Percentiles rank a stretch among this genome's conserved stretches.
These are phyloP conservation scores for zebrafish (Danio rerio) DNA, from an alignment of 2,113 vertebrate genomes.

Conservation along the genomic window GRCz12tu NC_133182.1:35817501-35818000, in stretches of 20 bases:
- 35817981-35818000: conserved; percentile 60
- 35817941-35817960: conserved; percentile 7
- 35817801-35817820: not conserved
- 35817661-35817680: conserved; percentile 42
- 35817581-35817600: conserved; percentile 91
- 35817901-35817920: not conserved
- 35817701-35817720: conserved; percentile 5
- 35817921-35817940: not conserved
- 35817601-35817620: conserved; percentile 96
- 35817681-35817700: conserved; percentile 22
- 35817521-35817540: conserved; percentile 98
- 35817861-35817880: not conserved
- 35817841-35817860: not conserved
- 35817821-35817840: not conserved
- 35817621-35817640: conserved; percentile 72
- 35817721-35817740: not conserved
- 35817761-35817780: not conserved
- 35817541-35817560: conserved; percentile 98
- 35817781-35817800: conserved; percentile 21
- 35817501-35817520: conserved; percentile 87
- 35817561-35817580: conserved; percentile 95
- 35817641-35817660: conserved; percentile 73
- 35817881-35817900: not conserved
- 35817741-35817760: not conserved
- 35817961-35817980: conserved; percentile 42